phyloP scores from a whole-genome alignment of 2,113 vertebrate genomes.

The Proteles cristata region DNA sequence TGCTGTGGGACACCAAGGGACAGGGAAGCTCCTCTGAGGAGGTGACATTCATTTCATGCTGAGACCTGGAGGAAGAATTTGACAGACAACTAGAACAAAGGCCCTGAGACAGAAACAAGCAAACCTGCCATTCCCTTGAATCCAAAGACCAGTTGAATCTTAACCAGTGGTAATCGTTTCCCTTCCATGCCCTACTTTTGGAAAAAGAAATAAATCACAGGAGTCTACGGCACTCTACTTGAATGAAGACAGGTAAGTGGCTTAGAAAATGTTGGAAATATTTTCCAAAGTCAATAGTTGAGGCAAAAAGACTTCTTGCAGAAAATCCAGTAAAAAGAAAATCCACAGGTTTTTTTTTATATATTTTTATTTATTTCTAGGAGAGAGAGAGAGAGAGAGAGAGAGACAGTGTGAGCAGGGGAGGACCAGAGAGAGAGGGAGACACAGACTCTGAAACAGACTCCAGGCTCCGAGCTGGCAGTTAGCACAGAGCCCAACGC shows the following conservation, averaged over 20 bases:
- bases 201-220: constrained; percentile 4
- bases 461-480: no score
- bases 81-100: not conserved
- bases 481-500: no score
- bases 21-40: not conserved
- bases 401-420: no score
- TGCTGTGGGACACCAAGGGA: not conserved
- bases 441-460: no score
- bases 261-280: constrained; percentile 25
- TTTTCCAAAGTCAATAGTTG: not conserved
- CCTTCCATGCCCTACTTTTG: not conserved
- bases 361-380: no score
- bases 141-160: not conserved
- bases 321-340: not conserved
- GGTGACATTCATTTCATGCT: not conserved
- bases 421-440: no score
- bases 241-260: not conserved
- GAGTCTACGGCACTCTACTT: not conserved
- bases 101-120: not conserved
- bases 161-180: not conserved
- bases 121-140: not conserved
- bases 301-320: not conserved
- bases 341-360: not conserved
- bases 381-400: no score
- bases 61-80: not conserved